A percentile compares a stretch with the other conserved stretches of the same genome.
Conservation (phyloP, 2,888 invertebrate species). For the Cheilosia impressa region DNA sequence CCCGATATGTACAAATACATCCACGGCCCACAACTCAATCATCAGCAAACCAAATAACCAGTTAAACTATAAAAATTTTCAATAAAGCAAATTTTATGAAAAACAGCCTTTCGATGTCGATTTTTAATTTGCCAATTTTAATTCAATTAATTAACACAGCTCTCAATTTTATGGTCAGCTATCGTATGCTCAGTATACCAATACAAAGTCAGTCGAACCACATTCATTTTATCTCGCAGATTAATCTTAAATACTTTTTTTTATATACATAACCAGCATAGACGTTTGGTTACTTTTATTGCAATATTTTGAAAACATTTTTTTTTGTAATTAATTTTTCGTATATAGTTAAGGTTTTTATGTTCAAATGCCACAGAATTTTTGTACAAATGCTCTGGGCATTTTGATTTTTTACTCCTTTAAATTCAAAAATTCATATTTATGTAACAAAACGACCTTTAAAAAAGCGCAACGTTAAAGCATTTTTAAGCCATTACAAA, state of each 20-base stretch:
- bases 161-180: conserved; percentile 55
- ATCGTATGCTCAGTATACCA: conserved; percentile 10
- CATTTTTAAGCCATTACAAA: too few relatives aligned
- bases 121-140: conserved; percentile 58
- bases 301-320: conserved; percentile 46
- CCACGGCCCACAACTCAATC: conserved; percentile 9
- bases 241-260: conserved; percentile 29
- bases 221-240: conserved; percentile 33
- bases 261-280: conserved; percentile 4
- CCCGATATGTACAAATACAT: not conserved
- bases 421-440: too few relatives aligned
- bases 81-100: conserved; percentile 58
- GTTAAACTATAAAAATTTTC: conserved; percentile 50
- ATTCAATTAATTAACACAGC: conserved; percentile 63
- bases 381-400: conserved; percentile 16
- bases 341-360: conserved; percentile 4
- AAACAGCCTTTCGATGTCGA: conserved; percentile 47
- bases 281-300: not conserved
- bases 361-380: conserved; percentile 12
- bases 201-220: conserved; percentile 29
- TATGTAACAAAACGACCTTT: too few relatives aligned
- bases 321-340: conserved; percentile 34
- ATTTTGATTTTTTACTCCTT: not conserved
- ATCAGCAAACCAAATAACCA: conserved; percentile 26
- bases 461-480: too few relatives aligned